phyloP scores from a whole-genome alignment of 2,888 invertebrate genomes.

The Laothoe populi region DNA sequence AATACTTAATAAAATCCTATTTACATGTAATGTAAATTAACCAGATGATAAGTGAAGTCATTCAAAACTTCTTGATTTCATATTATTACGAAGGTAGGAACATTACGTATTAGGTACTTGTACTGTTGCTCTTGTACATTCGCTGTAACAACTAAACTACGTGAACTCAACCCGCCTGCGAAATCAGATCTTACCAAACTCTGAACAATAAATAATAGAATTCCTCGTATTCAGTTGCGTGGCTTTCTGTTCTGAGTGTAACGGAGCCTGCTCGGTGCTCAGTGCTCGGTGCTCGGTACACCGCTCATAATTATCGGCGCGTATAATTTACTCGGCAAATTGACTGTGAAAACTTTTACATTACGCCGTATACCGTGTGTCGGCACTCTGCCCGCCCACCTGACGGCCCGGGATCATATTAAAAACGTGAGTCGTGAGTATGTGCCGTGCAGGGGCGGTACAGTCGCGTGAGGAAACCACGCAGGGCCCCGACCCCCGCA shows the following conservation, averaged over 20 bases:
- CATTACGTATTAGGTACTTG: no score
- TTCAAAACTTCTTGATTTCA: no score
- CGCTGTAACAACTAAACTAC: not conserved
- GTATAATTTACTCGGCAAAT: conserved; percentile 22
- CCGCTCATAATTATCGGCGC: not conserved
- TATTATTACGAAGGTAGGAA: no score
- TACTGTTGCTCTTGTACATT: not conserved
- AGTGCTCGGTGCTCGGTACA: not conserved
- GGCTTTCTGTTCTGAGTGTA: not conserved
- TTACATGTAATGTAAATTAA: no score
- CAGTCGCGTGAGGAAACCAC: not conserved
- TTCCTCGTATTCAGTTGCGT: not conserved
- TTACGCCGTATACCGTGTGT: conserved; percentile 8
- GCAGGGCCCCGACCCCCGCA: not conserved
- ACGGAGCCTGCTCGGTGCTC: not conserved
- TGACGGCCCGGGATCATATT: conserved; percentile 29
- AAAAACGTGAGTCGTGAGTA: conserved; percentile 34
- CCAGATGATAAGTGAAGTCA: no score
- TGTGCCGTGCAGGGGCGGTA: not conserved
- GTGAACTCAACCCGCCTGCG: not conserved
- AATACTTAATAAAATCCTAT: no score
- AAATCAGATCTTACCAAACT: no score
- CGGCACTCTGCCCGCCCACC: not conserved
- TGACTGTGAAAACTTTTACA: conserved; percentile 23
- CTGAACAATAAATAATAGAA: conserved; percentile 13